Base-by-base conservation (phyloP, 2,113 vertebrate genomes). In the Arizona elegans region DNA sequence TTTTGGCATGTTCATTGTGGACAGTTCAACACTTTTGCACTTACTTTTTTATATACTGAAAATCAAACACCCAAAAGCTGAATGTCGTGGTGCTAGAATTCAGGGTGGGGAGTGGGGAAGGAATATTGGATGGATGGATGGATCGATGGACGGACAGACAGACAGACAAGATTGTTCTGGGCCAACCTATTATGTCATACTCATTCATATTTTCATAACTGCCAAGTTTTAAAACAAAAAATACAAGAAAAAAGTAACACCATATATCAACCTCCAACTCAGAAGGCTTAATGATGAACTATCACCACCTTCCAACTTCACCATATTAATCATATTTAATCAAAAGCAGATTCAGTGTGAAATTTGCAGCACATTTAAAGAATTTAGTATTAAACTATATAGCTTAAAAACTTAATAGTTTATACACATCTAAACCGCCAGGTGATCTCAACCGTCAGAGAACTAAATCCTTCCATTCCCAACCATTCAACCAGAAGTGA, bases 21-120 rank as follows among this genome's bases (percentile, higher is more conserved):
- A 50, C 19, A 47, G 47, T 33, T 47, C 52, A 23, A 24, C 13
- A 1, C 62, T 50, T 23, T 55, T 38, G n/a, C 33, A 56, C 15
- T 33, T 47, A n/a, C 38, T 59, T 59, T 33, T 4, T 86, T 7
- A 56, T 65, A 93, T 0, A 2, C 24, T n/a, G 62, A 26, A 91
- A 93, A 50, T 50, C 0, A 0, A 54, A 5, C 11, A 65, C 21
- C 58, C 21, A 52, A 87, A 88, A 47, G 50, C 15, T 55, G 43
- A 43, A 52, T n/a, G 15, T 23, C 52, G 3, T 55, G n/a, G 33
- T 17, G 13, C 43, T 0, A 17, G 52, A 47, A 89, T 0, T 0
- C 1, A 3, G 1, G 12, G 62, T n/a, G 29, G 11, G n/a, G 58
- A 59, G 2, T 59, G 8, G 58, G 58, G 8, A 59, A 62, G 24